Conservation (phyloP, 2,797 vertebrate species). For the Enteromius afrohamiltoni region DNA sequence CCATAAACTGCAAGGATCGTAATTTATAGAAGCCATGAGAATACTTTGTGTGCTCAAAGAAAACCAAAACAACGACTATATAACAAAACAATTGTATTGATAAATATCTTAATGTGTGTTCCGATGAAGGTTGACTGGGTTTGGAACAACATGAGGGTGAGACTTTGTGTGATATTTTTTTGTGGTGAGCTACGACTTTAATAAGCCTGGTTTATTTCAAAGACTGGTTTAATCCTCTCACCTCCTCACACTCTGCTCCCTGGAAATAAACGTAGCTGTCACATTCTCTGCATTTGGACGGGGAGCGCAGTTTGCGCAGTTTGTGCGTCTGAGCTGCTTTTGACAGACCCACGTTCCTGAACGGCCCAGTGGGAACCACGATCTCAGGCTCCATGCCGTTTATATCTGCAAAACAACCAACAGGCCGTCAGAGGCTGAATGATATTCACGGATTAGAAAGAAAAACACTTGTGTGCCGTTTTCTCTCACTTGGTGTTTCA, state of each 20-base stretch:
- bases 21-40: too few species aligned
- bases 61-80: too few species aligned
- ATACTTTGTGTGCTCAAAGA: too few species aligned
- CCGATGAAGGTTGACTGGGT: not conserved
- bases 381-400: conserved; percentile 85
- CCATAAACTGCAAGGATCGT: too few species aligned
- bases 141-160: not conserved
- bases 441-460: not conserved
- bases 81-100: too few species aligned
- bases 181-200: too few species aligned
- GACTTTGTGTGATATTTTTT: too few species aligned
- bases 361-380: conserved; percentile 84
- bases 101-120: not conserved
- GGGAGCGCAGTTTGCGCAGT: conserved; percentile 89
- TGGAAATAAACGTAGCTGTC: conserved; percentile 99
- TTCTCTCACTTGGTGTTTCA: conserved; percentile 78
- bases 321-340: conserved; percentile 92
- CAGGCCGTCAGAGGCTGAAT: not conserved
- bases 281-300: conserved; percentile 93
- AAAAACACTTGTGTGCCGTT: not conserved
- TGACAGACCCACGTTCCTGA: conserved; percentile 90
- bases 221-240: conserved; percentile 54
- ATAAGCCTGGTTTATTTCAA: not conserved
- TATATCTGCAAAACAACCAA: conserved; percentile 74
- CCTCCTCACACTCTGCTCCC: conserved; percentile 97